phyloP scores from a whole-genome alignment of 1,140 invertebrate genomes.

The Homarus americanus region DNA sequence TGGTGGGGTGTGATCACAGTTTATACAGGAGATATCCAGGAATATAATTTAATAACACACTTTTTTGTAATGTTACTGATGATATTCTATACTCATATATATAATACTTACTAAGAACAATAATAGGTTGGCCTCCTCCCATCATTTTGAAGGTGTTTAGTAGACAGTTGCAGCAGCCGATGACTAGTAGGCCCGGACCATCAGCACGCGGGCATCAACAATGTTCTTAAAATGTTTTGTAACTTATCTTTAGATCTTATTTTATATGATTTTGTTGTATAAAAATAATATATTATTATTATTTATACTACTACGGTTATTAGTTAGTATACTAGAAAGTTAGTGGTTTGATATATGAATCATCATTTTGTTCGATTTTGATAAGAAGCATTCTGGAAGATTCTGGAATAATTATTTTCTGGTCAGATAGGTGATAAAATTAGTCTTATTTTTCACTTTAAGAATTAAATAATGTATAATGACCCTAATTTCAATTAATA shows the following conservation, averaged over 20 bases:
- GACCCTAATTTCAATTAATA: neutral
- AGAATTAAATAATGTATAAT: neutral
- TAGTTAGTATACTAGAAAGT: neutral
- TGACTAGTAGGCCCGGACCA: neutral
- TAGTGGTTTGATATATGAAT: neutral
- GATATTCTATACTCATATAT: constrained; percentile 15
- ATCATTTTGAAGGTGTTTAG: constrained; percentile 63
- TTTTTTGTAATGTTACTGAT: neutral
- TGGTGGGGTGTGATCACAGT: too few species aligned
- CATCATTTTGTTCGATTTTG: neutral
- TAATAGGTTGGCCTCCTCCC: constrained; percentile 72
- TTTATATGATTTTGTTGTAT: too few species aligned
- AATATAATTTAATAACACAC: too few species aligned
- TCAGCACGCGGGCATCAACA: neutral
- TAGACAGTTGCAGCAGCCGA: constrained; percentile 1
- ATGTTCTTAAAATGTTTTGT: too few species aligned
- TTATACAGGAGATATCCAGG: too few species aligned
- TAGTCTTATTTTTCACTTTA: too few species aligned
- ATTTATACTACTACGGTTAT: too few species aligned
- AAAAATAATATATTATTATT: too few species aligned
- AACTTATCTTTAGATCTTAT: too few species aligned
- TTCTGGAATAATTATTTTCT: neutral
- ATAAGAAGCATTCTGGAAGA: constrained; percentile 2
- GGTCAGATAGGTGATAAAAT: neutral
- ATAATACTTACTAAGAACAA: constrained; percentile 75